Evolutionary conservation across 92 coral and sea anemone species (phyloP).

Genomic region (Chrysogorgia sp.): DNA sequence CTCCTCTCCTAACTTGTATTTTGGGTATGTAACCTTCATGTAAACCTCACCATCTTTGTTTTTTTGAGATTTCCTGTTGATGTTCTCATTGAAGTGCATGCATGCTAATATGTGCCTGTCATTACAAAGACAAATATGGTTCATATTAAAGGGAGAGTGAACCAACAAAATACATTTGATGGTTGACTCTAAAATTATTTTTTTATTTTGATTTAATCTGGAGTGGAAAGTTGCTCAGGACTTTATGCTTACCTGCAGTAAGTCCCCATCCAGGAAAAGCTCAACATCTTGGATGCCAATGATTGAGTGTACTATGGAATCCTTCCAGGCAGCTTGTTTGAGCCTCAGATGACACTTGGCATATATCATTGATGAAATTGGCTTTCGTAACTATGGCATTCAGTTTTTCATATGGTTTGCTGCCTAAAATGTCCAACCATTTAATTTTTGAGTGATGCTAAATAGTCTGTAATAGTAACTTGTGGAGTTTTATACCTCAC

Average conservation of each 20-base stretch:
- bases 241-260: no score
- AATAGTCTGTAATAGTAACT: no score
- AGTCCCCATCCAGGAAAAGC: constrained; percentile 75
- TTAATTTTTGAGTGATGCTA: neutral
- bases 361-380: constrained; percentile 49
- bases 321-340: no score
- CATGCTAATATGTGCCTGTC: constrained; percentile 55
- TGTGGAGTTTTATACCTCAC: neutral
- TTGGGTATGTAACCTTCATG: no score
- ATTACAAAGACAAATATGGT: neutral
- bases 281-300: constrained; percentile 82
- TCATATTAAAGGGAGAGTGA: no score
- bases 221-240: no score
- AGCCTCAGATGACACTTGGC: constrained; percentile 63
- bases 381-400: constrained; percentile 41
- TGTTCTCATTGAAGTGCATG: constrained; percentile 52
- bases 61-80: constrained; percentile 18
- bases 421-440: constrained; percentile 1
- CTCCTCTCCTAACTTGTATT: no score
- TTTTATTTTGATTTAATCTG: neutral
- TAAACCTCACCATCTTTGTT: constrained; percentile 36
- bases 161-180: neutral
- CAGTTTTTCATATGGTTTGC: constrained; percentile 52
- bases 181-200: neutral
- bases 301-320: constrained; percentile 67